Conservation (phyloP, 2,113 vertebrate species). For the Caranx ignobilis region DNA sequence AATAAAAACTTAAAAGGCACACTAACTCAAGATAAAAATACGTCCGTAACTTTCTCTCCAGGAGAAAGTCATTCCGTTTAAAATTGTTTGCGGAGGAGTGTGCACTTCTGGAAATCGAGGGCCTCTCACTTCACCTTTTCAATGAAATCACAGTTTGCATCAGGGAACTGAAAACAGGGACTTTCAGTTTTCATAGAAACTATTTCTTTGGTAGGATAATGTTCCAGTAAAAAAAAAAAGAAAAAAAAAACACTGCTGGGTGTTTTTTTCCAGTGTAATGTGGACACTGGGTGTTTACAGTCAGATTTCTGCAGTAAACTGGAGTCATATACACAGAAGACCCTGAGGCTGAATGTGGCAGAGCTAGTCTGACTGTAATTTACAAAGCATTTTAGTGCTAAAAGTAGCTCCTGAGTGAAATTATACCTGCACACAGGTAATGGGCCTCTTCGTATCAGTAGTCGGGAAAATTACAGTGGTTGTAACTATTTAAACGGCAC, state of each 20-base stretch:
- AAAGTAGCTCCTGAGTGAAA: background rate
- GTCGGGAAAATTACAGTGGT: background rate
- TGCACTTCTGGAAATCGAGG: background rate
- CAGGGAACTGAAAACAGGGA: background rate
- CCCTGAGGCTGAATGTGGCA: constrained; percentile 2
- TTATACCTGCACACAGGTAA: background rate
- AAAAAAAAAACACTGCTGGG: background rate
- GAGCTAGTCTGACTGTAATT: background rate
- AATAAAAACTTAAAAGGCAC: background rate
- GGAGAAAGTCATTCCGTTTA: background rate
- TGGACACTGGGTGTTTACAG: constrained; percentile 9
- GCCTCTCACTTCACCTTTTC: background rate
- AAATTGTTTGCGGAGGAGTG: background rate
- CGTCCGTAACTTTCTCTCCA: background rate
- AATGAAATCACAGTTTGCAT: background rate
- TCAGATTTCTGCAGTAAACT: background rate
- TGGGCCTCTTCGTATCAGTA: background rate
- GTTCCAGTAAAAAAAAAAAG: background rate
- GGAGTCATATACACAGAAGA: background rate
- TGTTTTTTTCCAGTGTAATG: constrained; percentile 4
- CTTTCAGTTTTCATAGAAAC: background rate
- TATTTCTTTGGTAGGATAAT: background rate
- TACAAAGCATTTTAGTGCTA: background rate
- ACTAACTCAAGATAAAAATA: background rate
- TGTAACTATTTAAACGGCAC: background rate